These are phyloP conservation scores for Carettochelys insculpta DNA, from an alignment of 2,113 vertebrate species.

Conservation along the genomic window DNA sequence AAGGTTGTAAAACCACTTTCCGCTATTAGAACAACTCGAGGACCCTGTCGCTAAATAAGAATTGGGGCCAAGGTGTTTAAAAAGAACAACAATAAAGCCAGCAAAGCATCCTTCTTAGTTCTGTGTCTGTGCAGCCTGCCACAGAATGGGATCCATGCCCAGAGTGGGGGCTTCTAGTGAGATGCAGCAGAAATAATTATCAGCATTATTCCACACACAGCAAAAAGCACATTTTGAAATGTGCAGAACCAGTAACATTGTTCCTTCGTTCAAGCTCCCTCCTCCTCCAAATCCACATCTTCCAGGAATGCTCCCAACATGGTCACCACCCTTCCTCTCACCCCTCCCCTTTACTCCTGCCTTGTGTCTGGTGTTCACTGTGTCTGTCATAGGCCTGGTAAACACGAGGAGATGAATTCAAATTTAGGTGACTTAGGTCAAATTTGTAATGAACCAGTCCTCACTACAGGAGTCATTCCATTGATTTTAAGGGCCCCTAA, in stretches of 20 bases:
- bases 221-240: neutral
- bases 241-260: neutral
- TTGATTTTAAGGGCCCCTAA: no score
- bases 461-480: no score
- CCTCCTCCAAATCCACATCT: neutral
- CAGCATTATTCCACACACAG: neutral
- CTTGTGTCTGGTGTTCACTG: neutral
- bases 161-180: no score
- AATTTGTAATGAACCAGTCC: no score
- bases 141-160: no score
- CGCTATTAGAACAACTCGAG: neutral
- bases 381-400: neutral
- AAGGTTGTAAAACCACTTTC: neutral
- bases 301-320: neutral
- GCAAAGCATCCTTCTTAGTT: neutral
- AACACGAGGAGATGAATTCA: no score
- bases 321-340: neutral
- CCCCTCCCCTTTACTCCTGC: neutral
- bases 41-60: neutral
- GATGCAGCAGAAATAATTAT: neutral
- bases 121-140: neutral
- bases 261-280: neutral
- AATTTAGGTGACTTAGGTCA: no score
- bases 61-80: rapidly evolving
- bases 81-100: neutral